phyloP scores from a whole-genome alignment of 2,113 vertebrate genomes.

The Rhynchomys soricoides region DNA sequence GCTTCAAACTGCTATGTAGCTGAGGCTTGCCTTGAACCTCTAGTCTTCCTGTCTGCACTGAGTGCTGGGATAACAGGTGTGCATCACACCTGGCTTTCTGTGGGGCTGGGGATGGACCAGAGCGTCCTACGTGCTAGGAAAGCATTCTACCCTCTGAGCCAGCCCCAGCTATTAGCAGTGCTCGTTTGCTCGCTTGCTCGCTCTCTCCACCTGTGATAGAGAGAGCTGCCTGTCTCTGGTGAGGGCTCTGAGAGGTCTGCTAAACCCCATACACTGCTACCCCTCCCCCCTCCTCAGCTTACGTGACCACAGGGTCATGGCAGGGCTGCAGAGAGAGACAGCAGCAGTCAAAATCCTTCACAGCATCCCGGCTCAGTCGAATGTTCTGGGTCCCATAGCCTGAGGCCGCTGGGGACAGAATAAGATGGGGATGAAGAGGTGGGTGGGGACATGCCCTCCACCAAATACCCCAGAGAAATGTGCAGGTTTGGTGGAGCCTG shows the following conservation, averaged over 20 bases:
- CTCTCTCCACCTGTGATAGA: background rate
- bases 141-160: background rate
- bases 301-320: constrained; percentile 93
- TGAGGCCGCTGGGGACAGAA: constrained; percentile 87
- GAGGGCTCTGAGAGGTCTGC: background rate
- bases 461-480: background rate
- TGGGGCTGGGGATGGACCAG: background rate
- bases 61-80: background rate
- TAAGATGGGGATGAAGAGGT: background rate
- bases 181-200: too few species aligned
- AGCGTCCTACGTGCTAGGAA: background rate
- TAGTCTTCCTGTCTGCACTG: background rate
- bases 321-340: constrained; percentile 94
- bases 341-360: constrained; percentile 97
- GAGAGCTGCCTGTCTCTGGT: background rate
- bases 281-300: constrained; percentile 54
- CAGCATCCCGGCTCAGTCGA: constrained; percentile 92
- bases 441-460: rapidly evolving
- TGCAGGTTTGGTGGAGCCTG: background rate
- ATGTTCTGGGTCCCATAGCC: constrained; percentile 95
- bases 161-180: background rate
- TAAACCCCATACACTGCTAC: background rate
- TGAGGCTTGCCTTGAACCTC: too few species aligned
- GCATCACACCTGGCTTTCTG: background rate
- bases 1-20: background rate